A percentile compares a stretch with the other conserved stretches of the same genome.
These are phyloP conservation scores for Drosophila robusta DNA, from an alignment of 2,888 invertebrate species.

Conservation along the genomic window DNA sequence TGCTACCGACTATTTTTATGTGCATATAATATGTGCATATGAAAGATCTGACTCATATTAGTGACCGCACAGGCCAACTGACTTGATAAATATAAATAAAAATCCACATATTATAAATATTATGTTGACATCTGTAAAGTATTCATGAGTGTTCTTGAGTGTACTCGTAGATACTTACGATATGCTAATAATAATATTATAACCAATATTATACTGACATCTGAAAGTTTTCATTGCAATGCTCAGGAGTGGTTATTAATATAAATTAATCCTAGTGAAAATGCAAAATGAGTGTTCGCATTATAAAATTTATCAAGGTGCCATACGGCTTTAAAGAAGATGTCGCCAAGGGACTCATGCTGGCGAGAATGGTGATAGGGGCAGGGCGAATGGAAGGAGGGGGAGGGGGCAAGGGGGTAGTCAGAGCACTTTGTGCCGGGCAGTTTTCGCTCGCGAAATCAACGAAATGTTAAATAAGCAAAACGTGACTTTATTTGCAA, in stretches of 20 bases:
- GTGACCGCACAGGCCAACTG: no score
- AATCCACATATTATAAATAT: background rate
- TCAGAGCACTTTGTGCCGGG: conserved; percentile 33
- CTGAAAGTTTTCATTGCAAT: background rate
- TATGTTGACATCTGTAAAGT: background rate
- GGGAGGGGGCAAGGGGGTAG: background rate
- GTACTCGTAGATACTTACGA: background rate
- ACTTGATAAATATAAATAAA: no score
- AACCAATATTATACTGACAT: background rate
- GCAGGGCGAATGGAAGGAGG: background rate
- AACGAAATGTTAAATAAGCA: conserved; percentile 81
- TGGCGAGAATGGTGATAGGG: background rate
- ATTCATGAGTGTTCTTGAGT: background rate
- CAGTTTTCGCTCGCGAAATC: conserved; percentile 62
- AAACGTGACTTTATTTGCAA: conserved; percentile 78
- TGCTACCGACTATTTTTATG: no score
- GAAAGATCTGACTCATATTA: no score
- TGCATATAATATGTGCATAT: no score
- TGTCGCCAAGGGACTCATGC: background rate
- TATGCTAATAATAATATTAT: background rate
- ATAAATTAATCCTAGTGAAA: conserved; percentile 4
- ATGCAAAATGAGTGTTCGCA: conserved; percentile 1
- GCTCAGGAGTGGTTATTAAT: conserved; percentile 1
- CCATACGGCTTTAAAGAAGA: conserved; percentile 4
- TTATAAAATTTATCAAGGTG: background rate